phyloP scores from a whole-genome alignment of 2,113 vertebrate genomes.

The Oceanites oceanicus region DNA sequence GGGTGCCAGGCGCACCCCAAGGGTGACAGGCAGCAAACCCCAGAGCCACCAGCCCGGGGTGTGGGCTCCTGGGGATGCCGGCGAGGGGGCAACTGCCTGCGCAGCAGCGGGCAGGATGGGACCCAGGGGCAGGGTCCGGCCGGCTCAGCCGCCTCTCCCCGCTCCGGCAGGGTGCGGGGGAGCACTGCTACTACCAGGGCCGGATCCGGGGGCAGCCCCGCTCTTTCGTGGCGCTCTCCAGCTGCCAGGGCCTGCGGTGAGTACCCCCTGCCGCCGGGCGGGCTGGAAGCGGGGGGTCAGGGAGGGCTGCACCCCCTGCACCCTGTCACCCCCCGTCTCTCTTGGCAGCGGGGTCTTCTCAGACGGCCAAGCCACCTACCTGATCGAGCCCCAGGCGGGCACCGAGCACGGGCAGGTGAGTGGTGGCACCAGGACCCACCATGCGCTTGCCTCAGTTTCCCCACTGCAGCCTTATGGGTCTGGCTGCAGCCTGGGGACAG shows the following conservation, averaged over 20 bases:
- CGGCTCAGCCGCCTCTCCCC: not conserved
- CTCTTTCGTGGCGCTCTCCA: constrained; percentile 90
- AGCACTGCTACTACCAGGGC: constrained; percentile 98
- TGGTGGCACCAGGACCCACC: not conserved
- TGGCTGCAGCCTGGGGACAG: not conserved
- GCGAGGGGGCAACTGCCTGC: not conserved
- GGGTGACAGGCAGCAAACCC: not conserved
- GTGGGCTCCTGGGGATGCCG: fast-evolving
- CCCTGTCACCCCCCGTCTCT: not conserved
- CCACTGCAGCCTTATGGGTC: fast-evolving
- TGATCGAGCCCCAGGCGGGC: constrained; percentile 79
- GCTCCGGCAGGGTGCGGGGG: constrained; percentile 78
- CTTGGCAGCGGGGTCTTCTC: constrained; percentile 88
- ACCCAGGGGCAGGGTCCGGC: fast-evolving
- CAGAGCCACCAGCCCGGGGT: not conserved
- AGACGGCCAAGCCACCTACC: constrained; percentile 84
- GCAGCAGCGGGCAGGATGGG: not conserved
- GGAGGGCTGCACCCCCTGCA: not conserved
- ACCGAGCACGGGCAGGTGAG: constrained; percentile 51
- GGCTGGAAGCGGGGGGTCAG: fast-evolving
- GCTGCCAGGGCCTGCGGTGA: constrained; percentile 90
- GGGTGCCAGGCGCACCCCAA: not conserved
- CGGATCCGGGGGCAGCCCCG: constrained; percentile 75
- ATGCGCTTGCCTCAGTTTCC: not conserved
- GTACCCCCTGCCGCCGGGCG: not conserved